Evolutionary conservation across 2,113 vertebrate species (phyloP).

Genomic region (Ophthalmolycus amberensis): DNA sequence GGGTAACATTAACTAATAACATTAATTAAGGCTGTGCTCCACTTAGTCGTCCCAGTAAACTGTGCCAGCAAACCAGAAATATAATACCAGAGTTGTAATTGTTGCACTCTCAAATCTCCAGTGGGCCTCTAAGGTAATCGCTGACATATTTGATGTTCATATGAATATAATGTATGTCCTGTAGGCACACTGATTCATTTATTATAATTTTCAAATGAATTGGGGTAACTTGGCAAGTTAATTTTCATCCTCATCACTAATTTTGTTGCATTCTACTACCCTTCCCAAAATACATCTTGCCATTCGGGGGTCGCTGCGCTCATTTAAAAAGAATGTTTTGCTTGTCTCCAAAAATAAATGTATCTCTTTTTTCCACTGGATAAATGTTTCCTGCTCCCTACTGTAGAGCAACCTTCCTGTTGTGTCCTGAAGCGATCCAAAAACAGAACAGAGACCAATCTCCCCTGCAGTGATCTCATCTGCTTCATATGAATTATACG

Average conservation of each 20-base stretch:
- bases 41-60: background rate
- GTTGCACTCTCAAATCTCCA: no score
- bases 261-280: background rate
- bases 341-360: background rate
- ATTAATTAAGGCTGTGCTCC: background rate
- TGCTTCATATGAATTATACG: slow-evolving; percentile 16
- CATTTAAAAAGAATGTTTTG: background rate
- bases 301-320: slow-evolving; percentile 2
- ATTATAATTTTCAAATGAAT: background rate
- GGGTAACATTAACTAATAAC: background rate
- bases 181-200: background rate
- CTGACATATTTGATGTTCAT: background rate
- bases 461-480: background rate
- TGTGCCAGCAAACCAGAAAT: background rate
- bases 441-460: background rate
- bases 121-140: no score
- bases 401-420: slow-evolving; percentile 8
- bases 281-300: background rate
- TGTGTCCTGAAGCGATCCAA: background rate
- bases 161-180: background rate
- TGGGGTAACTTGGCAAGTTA: background rate
- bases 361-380: background rate
- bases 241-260: background rate
- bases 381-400: slow-evolving; percentile 22
- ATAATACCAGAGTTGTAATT: background rate